Conservation (phyloP, 2,113 vertebrate species). For the Microcebus murinus region DNA sequence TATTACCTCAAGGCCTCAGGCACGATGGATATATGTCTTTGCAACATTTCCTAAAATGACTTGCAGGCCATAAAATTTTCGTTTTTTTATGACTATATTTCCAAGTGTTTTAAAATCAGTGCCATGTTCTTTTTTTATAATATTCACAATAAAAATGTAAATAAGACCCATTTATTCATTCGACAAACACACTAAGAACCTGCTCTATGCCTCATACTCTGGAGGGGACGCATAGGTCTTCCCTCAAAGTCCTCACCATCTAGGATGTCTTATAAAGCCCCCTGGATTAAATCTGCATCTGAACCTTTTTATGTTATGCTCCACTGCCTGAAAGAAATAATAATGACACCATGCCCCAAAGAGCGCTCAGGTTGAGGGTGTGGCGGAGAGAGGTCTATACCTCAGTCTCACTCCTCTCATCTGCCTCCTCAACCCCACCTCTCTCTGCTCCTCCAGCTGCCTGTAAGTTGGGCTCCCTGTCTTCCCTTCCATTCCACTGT, state of each 20-base stretch:
- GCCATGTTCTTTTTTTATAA: constrained; percentile 63
- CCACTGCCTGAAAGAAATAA: background rate
- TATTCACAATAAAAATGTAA: constrained; percentile 73
- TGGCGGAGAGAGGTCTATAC: background rate
- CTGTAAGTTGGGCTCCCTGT: background rate
- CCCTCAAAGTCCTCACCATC: background rate
- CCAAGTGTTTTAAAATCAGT: constrained; percentile 66
- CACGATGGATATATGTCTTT: constrained; percentile 48
- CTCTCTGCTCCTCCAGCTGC: background rate
- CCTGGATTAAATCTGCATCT: background rate
- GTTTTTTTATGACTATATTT: constrained; percentile 72
- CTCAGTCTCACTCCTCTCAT: rapidly evolving
- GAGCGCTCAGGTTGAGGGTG: background rate
- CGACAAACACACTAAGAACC: constrained; percentile 26
- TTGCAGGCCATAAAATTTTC: constrained; percentile 68
- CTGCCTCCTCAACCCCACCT: background rate
- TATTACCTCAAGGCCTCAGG: constrained; percentile 60
- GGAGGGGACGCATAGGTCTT: background rate
- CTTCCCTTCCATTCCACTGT: background rate
- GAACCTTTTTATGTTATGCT: background rate
- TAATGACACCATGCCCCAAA: background rate
- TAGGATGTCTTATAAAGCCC: background rate
- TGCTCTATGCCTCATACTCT: background rate
- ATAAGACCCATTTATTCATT: constrained; percentile 71
- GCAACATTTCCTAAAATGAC: constrained; percentile 68